Conservation (phyloP, 1,140 invertebrate genomes). For the Apis laboriosa region DNA sequence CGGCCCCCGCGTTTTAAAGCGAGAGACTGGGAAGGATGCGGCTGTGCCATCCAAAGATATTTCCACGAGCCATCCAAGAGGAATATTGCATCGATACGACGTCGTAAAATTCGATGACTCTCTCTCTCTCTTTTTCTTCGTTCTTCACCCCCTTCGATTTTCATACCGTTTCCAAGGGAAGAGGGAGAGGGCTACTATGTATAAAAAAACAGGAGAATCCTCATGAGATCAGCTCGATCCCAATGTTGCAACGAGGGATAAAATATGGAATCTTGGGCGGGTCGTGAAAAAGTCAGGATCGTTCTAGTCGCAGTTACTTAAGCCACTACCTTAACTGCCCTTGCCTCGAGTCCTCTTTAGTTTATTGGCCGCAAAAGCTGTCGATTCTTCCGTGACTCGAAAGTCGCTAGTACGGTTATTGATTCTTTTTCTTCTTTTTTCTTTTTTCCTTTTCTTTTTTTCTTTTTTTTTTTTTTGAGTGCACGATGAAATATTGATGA, state of each 20-base stretch:
- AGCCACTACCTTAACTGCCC: slow-evolving; percentile 19
- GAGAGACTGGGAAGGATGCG: not conserved
- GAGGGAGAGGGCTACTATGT: not conserved
- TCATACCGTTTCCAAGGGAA: no score
- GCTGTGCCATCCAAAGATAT: no score
- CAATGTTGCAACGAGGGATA: not conserved
- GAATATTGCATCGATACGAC: not conserved
- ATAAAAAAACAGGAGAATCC: not conserved
- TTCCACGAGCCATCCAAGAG: no score
- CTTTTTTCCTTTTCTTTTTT: not conserved
- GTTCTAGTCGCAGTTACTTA: slow-evolving; percentile 16
- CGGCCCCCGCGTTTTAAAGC: not conserved
- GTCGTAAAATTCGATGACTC: not conserved
- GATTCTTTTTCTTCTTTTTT: slow-evolving; percentile 19
- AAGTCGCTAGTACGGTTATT: slow-evolving; percentile 29
- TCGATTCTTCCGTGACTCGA: slow-evolving; percentile 46
- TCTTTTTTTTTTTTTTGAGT: not conserved
- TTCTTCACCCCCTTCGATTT: not conserved
- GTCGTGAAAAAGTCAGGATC: not conserved
- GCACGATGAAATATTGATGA: not conserved
- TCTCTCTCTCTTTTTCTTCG: not conserved
- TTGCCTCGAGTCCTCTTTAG: slow-evolving; percentile 48
- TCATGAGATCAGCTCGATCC: not conserved
- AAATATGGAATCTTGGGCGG: not conserved
- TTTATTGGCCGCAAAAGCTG: slow-evolving; percentile 55